These are phyloP conservation scores for Apostichopus japonicus DNA, from an alignment of 35 echinoderm and acorn worm genomes.

Conservation along the genomic window DNA sequence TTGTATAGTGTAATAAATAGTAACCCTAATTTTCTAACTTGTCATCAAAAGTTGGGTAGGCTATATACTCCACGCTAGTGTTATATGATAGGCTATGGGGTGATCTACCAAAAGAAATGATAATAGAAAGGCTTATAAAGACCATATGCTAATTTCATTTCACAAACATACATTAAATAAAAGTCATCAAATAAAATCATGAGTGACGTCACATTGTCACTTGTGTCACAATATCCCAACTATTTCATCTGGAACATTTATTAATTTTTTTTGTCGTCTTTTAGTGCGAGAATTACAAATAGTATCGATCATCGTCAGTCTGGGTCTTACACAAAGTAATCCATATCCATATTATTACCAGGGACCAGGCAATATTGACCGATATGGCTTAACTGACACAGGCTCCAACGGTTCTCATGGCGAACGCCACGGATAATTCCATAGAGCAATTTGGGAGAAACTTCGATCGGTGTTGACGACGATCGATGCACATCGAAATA, in stretches of 20 bases:
- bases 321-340: slow-evolving; percentile 26
- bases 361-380: slow-evolving; percentile 17
- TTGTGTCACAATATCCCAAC: too few species aligned
- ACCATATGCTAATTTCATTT: too few species aligned
- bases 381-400: slow-evolving; percentile 29
- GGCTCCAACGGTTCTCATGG: background rate
- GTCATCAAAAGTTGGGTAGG: too few species aligned
- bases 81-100: too few species aligned
- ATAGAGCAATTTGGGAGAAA: slow-evolving; percentile 30
- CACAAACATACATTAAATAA: too few species aligned
- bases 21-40: too few species aligned
- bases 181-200: background rate
- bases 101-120: too few species aligned
- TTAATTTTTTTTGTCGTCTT: slow-evolving; percentile 5
- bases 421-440: slow-evolving; percentile 37
- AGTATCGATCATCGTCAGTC: slow-evolving; percentile 24
- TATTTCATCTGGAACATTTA: background rate
- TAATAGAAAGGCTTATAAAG: too few species aligned
- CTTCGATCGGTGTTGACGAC: slow-evolving; percentile 13
- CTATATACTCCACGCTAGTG: too few species aligned
- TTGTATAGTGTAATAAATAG: too few species aligned
- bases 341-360: slow-evolving; percentile 43
- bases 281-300: slow-evolving; percentile 4
- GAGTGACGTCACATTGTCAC: background rate
- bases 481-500: background rate